Conservation (phyloP, 2,888 invertebrate genomes). For the Clusia tigrina region DNA sequence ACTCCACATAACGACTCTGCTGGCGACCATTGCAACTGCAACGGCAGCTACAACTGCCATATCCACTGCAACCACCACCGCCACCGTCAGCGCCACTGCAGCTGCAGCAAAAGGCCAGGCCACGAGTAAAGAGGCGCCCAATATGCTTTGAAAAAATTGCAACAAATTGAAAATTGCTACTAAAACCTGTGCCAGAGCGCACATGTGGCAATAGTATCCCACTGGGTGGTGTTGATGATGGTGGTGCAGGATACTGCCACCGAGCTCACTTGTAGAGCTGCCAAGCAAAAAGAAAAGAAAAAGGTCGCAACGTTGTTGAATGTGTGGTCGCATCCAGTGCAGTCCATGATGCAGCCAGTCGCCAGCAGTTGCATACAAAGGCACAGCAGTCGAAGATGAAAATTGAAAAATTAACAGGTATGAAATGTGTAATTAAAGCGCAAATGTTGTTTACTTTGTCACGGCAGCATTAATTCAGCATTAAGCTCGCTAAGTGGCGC, state of each 20-base stretch:
- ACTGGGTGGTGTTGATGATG: neutral
- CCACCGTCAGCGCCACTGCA: slow-evolving; percentile 7
- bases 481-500: neutral
- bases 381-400: slow-evolving; percentile 35
- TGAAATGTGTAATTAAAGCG: slow-evolving; percentile 61
- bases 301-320: neutral
- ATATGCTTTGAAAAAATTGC: slow-evolving; percentile 35
- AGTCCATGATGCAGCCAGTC: too few species aligned
- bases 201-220: neutral
- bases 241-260: neutral
- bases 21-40: too few species aligned
- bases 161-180: neutral
- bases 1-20: slow-evolving; percentile 37
- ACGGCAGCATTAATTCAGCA: slow-evolving; percentile 30
- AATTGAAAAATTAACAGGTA: slow-evolving; percentile 62
- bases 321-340: slow-evolving; percentile 7
- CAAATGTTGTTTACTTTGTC: slow-evolving; percentile 32
- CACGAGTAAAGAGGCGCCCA: slow-evolving; percentile 43
- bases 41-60: too few species aligned
- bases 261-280: neutral
- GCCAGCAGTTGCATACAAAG: neutral
- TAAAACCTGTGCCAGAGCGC: slow-evolving; percentile 2
- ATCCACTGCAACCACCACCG: too few species aligned
- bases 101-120: neutral
- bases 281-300: neutral